phyloP scores from a whole-genome alignment of 2,113 vertebrate species.

The Myrmecobius fasciatus region DNA sequence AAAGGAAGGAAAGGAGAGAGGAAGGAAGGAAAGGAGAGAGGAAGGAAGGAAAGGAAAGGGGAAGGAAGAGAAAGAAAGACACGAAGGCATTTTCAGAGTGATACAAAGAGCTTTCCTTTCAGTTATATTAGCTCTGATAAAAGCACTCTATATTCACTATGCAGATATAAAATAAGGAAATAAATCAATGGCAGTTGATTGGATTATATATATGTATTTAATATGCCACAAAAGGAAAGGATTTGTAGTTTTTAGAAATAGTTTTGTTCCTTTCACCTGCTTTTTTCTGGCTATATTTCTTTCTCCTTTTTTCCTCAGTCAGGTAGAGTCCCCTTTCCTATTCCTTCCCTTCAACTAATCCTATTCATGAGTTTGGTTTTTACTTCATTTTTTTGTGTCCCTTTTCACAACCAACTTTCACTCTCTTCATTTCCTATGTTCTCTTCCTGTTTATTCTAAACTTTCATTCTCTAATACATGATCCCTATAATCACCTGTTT shows the following conservation, averaged over 20 bases:
- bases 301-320: not conserved
- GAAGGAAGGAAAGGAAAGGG: no score
- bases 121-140: not conserved
- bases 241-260: not conserved
- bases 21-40: no score
- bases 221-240: not conserved
- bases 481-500: not conserved
- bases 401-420: not conserved
- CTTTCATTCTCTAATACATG: not conserved
- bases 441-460: not conserved
- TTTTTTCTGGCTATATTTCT: not conserved
- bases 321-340: not conserved
- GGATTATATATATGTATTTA: not conserved
- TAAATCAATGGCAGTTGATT: not conserved
- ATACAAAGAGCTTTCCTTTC: not conserved
- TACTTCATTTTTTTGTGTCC: not conserved
- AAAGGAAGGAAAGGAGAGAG: rapidly evolving
- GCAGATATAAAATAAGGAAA: not conserved
- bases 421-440: not conserved
- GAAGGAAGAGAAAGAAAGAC: no score
- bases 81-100: not conserved
- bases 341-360: not conserved
- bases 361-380: not conserved
- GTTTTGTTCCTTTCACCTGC: not conserved
- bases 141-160: not conserved